phyloP scores from a whole-genome alignment of 2,113 vertebrate species.

The Pluvialis apricaria region DNA sequence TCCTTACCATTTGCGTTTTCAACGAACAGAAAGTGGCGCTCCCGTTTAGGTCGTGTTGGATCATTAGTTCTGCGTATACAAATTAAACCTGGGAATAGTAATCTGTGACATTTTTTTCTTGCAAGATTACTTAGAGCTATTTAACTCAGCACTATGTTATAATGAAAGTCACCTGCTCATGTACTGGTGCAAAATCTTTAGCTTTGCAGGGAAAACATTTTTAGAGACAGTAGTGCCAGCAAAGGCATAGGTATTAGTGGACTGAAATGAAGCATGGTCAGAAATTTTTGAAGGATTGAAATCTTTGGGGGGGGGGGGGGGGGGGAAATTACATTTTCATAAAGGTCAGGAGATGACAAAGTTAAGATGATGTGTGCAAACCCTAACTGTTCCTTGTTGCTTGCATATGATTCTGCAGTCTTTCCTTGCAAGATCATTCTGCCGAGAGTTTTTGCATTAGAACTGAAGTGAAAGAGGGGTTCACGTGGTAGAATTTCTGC shows the following conservation, averaged over 20 bases:
- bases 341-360: neutral
- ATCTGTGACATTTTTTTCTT: neutral
- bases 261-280: neutral
- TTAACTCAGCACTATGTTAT: neutral
- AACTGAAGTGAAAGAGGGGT: neutral
- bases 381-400: neutral
- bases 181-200: neutral
- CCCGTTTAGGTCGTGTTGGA: neutral
- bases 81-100: neutral
- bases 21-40: neutral
- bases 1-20: conserved; percentile 11
- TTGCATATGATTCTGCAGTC: neutral
- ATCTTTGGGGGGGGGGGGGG: too few relatives aligned
- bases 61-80: neutral
- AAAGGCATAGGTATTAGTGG: neutral
- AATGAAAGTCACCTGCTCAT: neutral
- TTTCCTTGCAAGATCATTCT: neutral
- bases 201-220: neutral
- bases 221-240: neutral
- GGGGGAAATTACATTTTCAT: neutral
- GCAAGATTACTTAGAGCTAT: neutral
- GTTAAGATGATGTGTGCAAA: neutral
- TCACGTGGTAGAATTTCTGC: neutral
- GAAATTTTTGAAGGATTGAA: neutral
- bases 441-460: neutral